These are phyloP conservation scores for Scaptomyza pallida DNA, from an alignment of 1,140 invertebrate genomes.

Conservation along the genomic window DNA sequence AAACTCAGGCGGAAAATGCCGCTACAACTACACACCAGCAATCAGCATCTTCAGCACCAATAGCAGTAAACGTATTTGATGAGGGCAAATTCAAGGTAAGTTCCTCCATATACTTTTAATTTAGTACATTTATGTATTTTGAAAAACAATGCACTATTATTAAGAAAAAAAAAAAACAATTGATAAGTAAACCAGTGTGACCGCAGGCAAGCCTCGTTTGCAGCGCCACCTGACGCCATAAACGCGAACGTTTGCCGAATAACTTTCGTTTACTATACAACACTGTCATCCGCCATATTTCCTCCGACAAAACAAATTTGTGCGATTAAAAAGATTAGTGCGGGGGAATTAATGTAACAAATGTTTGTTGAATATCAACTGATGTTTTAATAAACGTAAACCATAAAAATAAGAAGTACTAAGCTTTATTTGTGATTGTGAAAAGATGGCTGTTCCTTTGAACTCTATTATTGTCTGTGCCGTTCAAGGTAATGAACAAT, in stretches of 20 bases:
- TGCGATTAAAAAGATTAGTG: constrained; percentile 58
- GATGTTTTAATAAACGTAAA: constrained; percentile 3
- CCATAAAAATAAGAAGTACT: constrained; percentile 6
- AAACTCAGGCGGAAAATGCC: constrained; percentile 83
- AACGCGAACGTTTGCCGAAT: constrained; percentile 7
- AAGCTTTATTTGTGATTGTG: constrained; percentile 11
- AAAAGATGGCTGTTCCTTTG: constrained; percentile 35
- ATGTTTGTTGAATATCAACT: constrained; percentile 42
- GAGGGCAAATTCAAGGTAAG: constrained; percentile 63
- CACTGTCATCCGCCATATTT: constrained; percentile 78
- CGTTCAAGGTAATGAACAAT: constrained; percentile 65
- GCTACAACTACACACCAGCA: constrained; percentile 60
- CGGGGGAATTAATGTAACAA: constrained; percentile 40
- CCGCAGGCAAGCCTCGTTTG: constrained; percentile 33
- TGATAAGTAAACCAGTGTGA: constrained; percentile 60
- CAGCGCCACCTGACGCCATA: constrained; percentile 27
- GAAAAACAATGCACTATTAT: constrained; percentile 15
- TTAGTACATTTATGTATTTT: constrained; percentile 36
- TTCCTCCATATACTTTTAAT: constrained; percentile 28
- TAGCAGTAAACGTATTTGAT: constrained; percentile 62
- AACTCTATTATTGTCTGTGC: constrained; percentile 52
- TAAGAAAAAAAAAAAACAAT: constrained; percentile 45
- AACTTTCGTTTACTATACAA: constrained; percentile 32
- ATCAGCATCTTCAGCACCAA: constrained; percentile 47
- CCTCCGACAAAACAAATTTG: constrained; percentile 76